Evolutionary conservation across 2,888 invertebrate species (phyloP).

Genomic region (Lutraria lutraria): DNA sequence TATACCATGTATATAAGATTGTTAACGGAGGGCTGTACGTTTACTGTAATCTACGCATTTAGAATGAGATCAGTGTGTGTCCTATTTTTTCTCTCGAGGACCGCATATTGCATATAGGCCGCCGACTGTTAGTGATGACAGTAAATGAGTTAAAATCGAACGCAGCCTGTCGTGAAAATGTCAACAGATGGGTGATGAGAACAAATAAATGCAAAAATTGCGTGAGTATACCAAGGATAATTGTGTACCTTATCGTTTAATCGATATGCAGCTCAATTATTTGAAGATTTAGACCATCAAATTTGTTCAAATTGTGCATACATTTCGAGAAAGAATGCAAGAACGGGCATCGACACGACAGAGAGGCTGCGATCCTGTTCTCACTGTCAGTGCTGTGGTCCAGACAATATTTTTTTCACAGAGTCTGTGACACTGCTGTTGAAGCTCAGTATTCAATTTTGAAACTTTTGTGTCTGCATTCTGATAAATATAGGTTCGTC

Average conservation of each 20-base stretch:
- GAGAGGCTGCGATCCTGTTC: not conserved
- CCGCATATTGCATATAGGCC: not conserved
- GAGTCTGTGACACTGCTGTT: too few species aligned
- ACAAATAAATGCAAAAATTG: slow-evolving; percentile 6
- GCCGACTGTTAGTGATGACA: slow-evolving; percentile 3
- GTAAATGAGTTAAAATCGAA: slow-evolving; percentile 37
- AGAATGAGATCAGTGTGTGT: too few species aligned
- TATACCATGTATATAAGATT: too few species aligned
- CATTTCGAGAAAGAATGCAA: not conserved
- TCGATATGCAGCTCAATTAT: not conserved
- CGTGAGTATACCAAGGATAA: not conserved
- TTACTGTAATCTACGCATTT: too few species aligned
- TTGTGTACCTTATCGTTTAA: not conserved
- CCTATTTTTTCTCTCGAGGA: not conserved
- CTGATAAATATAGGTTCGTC: too few species aligned
- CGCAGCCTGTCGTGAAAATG: slow-evolving; percentile 42
- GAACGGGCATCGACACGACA: not conserved
- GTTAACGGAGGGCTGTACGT: too few species aligned
- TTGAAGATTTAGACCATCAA: not conserved
- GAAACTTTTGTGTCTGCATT: too few species aligned
- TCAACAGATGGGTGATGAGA: slow-evolving; percentile 44
- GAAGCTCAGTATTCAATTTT: too few species aligned
- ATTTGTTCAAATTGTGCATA: not conserved
- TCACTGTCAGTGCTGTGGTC: too few species aligned
- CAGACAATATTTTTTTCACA: too few species aligned